phyloP scores from a whole-genome alignment of 2,113 vertebrate species.

The Grallaria varia region DNA sequence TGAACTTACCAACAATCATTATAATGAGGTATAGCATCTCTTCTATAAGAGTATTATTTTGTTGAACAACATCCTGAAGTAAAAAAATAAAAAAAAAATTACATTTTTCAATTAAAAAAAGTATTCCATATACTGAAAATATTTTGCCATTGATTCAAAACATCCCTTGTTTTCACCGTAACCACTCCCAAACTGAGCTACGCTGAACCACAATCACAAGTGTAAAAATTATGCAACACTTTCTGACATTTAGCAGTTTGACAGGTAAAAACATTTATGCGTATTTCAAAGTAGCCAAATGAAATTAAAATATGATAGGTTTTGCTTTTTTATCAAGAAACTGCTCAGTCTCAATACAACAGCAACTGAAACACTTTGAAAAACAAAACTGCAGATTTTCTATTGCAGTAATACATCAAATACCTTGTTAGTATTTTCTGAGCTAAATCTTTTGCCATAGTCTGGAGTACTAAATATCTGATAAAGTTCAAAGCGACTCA shows the following conservation, averaged over 20 bases:
- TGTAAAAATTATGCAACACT: not conserved
- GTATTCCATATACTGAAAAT: not conserved
- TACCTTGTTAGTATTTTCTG: constrained; percentile 91
- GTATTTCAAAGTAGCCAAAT: not conserved
- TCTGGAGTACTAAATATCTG: constrained; percentile 92
- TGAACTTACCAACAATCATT: constrained; percentile 90
- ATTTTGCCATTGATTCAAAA: not conserved
- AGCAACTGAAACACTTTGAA: not conserved
- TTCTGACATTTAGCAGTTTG: not conserved
- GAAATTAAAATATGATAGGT: not conserved
- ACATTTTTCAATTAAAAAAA: not conserved
- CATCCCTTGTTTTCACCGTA: not conserved
- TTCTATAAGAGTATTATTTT: constrained; percentile 97
- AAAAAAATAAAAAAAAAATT: not conserved
- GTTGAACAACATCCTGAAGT: constrained; percentile 89
- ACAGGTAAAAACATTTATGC: not conserved
- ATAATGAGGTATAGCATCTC: constrained; percentile 98
- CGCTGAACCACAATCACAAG: not conserved
- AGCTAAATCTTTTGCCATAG: constrained; percentile 87
- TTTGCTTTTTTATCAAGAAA: not conserved
- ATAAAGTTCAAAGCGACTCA: constrained; percentile 95
- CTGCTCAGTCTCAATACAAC: not conserved
- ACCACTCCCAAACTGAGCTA: not conserved
- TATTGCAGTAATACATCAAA: not conserved
- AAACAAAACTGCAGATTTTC: not conserved